Conservation (phyloP, 2,888 invertebrate genomes). For the Leptopilina drosophilae region DNA sequence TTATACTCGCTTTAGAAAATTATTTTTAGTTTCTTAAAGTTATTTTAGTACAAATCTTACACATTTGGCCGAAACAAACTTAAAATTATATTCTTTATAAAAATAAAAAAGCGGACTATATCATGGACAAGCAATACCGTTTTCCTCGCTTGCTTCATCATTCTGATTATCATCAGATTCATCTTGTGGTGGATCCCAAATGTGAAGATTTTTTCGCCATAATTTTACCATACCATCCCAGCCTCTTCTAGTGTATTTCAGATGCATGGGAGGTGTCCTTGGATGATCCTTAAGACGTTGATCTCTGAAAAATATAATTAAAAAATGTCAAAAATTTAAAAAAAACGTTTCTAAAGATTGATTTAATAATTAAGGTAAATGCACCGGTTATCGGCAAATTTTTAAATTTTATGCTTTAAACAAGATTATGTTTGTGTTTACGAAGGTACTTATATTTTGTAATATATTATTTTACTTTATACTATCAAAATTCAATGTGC, state of each 20-base stretch:
- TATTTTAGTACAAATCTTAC: slow-evolving; percentile 24
- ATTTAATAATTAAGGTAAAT: too few species aligned
- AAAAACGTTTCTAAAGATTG: too few species aligned
- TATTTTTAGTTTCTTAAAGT: slow-evolving; percentile 11
- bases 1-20: slow-evolving; percentile 16
- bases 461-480: too few species aligned
- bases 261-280: slow-evolving; percentile 91
- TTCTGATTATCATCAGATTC: slow-evolving; percentile 47
- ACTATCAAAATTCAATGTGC: too few species aligned
- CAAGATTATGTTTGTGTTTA: too few species aligned
- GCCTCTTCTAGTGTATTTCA: slow-evolving; percentile 93
- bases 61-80: slow-evolving; percentile 4
- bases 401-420: too few species aligned
- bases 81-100: neutral
- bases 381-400: too few species aligned
- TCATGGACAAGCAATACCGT: slow-evolving; percentile 26
- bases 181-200: slow-evolving; percentile 82
- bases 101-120: neutral
- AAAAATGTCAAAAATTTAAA: neutral
- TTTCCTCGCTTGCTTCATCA: slow-evolving; percentile 44
- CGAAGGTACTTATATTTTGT: too few species aligned
- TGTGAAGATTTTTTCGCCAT: slow-evolving; percentile 92
- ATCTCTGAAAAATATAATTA: slow-evolving; percentile 73
- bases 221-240: slow-evolving; percentile 94
- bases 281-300: slow-evolving; percentile 87